These are phyloP conservation scores for Siniperca chuatsi DNA, from an alignment of 2,113 vertebrate species.

Conservation along the genomic window DNA sequence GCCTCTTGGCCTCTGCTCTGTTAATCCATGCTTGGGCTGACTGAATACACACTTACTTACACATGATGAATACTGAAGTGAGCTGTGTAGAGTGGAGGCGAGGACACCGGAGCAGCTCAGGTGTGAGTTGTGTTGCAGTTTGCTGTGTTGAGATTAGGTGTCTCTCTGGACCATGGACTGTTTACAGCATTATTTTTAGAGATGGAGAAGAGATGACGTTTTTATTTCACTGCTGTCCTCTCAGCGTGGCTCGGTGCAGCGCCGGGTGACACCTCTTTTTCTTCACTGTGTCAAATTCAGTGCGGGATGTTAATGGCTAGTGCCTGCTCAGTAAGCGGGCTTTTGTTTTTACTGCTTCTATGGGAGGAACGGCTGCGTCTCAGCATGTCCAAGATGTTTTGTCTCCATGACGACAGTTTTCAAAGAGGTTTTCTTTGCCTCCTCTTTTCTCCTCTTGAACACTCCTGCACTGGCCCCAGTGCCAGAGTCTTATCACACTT, in stretches of 20 bases:
- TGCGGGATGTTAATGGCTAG: constrained; percentile 14
- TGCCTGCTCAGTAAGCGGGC: constrained; percentile 28
- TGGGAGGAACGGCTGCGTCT: constrained; percentile 22
- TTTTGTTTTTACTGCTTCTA: constrained; percentile 58
- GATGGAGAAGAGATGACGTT: constrained; percentile 51
- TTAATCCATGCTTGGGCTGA: constrained; percentile 53
- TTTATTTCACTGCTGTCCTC: constrained; percentile 52
- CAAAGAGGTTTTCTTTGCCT: constrained; percentile 36
- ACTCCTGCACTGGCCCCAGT: constrained; percentile 2
- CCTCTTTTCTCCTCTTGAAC: constrained; percentile 8
- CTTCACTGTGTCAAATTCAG: constrained; percentile 42
- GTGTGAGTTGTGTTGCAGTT: constrained; percentile 57
- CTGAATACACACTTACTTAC: constrained; percentile 48
- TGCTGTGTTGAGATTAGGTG: constrained; percentile 47
- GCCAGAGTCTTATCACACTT: constrained; percentile 22
- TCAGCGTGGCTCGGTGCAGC: background rate
- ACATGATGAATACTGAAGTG: constrained; percentile 52
- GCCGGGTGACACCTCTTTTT: constrained; percentile 26
- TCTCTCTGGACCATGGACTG: constrained; percentile 53
- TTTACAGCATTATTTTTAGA: constrained; percentile 63
- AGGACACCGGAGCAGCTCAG: constrained; percentile 59
- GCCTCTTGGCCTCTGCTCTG: constrained; percentile 20
- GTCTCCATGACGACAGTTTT: constrained; percentile 61
- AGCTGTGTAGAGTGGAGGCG: constrained; percentile 44
- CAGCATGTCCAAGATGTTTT: constrained; percentile 49